Evolutionary conservation across 2,888 invertebrate species (phyloP), one percentile per base, ranked within the genome.

Genomic region (Syrphus vitripennis): DNA sequence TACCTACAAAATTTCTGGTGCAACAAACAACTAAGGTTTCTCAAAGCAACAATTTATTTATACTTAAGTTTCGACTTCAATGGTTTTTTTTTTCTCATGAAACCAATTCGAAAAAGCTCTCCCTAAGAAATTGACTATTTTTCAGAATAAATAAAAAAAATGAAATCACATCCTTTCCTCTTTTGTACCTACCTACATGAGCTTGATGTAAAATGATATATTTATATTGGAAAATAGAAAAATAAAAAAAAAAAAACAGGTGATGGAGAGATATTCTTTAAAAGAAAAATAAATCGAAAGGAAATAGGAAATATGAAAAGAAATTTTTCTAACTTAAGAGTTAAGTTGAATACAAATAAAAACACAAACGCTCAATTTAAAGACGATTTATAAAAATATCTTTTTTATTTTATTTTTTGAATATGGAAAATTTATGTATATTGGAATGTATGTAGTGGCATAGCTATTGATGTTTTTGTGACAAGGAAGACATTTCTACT

Each of bases 271-370:
- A 82, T 71, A 59, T 29, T 53, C n/a, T 59, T 53, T 24, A 19
- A 34, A 67, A 48, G 71, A 34, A 67, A 48, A 67, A 65, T 77
- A 82, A 78, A 76, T 82, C 76, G 65, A 71, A 71, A 57, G 69
- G 75, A 75, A 81, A 81, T 71, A 29, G 55, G 40, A 42, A 63
- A 63, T 63, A 42, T 63, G 63, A 65, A 65, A 65, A 31, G 42
- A 37, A 65, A 26, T 45, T 45, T 40, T 59, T 53, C 42, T 53
- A n/a, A n/a, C n/a, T 75, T 63, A n/a, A n/a, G 37, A 81, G 53
- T 63, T 76, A 37, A 75, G 40, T 63, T 76, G 37, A 75, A 75
- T 63, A 61, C 70, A 76, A 70, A 75, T 45, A 78, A 75, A 75
- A 55, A 61, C 70, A 76, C 63, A 75, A 45, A 78, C 40, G 14